Evolutionary conservation across 2,797 vertebrate species (phyloP), one percentile per base, ranked within the genome.

Genomic region (Basileuterus tristriatus): DNA sequence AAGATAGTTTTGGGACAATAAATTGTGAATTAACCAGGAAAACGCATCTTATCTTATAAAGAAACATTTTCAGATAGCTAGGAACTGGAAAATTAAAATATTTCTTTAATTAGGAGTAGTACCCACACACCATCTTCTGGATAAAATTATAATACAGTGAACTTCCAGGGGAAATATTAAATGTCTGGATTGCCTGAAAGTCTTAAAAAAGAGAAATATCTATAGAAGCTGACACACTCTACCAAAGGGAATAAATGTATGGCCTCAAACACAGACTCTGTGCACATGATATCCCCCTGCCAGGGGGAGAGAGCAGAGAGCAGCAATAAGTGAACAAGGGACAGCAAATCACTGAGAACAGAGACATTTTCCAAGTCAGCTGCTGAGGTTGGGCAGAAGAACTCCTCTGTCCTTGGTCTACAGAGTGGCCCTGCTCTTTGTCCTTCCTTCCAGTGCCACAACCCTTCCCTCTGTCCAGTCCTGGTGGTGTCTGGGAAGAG

Each of bases 401-500:
- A 3, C 4, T 46, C 2, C 36, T 27, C 9, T 37, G 8, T 36
- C 26, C 3, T 36, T 76, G 23, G 19, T 49, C 37, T 53, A 32
- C n/a, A 23, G 59, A 47, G 22, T 3, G 7, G 12, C 37, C 5
- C 39, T 78, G 27, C 10, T 68, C 10, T 63, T 43, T 9, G 24
- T 56, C 32, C 30, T 30, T 20, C 19, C 34, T 59, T n/a, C 11
- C 15, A 14, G 32, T 1, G 3, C 17, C n/a, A 23, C 30, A 75
- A 21, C 6, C n/a, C 15, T 46, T 67, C 27, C 10, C 24, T 82
- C 58, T 8, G 11, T 27, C 32, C 5, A 5, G 3, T 5, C 9
- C 36, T 2, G 4, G 11, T 1, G 3, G 22, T 3, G 1, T 7
- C 2, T 5, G 11, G 34, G 55, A 53, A 65, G 34, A 11, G 4